phyloP scores from a whole-genome alignment of 2,113 vertebrate species.

The Prietella phreatophila region DNA sequence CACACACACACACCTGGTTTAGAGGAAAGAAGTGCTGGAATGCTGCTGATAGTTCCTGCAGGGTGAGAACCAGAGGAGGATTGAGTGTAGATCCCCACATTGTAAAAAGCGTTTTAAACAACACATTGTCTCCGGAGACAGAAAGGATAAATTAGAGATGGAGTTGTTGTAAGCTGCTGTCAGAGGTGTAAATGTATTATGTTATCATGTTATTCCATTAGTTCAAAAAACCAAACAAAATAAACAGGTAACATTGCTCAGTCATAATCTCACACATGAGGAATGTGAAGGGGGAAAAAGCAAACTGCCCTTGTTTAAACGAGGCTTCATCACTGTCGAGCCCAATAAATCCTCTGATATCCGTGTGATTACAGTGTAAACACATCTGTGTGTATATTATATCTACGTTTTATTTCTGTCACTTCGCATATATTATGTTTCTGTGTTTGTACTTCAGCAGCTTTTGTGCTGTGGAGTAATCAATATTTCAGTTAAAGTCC shows the following conservation, averaged over 20 bases:
- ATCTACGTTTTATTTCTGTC: background rate
- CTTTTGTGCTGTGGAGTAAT: background rate
- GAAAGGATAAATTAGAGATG: background rate
- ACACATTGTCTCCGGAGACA: slow-evolving; percentile 43
- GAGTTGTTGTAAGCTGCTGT: slow-evolving; percentile 20
- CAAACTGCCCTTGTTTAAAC: slow-evolving; percentile 32
- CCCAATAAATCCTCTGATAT: background rate
- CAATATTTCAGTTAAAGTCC: background rate
- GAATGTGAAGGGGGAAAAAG: background rate
- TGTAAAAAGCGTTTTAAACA: slow-evolving; percentile 55
- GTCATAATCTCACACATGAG: slow-evolving; percentile 35
- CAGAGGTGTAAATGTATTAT: slow-evolving; percentile 39
- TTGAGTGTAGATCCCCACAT: slow-evolving; percentile 31
- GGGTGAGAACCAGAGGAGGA: slow-evolving; percentile 41
- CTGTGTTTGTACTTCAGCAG: background rate
- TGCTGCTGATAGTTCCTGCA: slow-evolving; percentile 50
- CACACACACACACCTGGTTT: slow-evolving; percentile 32
- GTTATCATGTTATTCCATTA: slow-evolving; percentile 15
- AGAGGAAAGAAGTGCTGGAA: slow-evolving; percentile 54
- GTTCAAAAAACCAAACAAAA: background rate
- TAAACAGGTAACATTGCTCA: slow-evolving; percentile 23
- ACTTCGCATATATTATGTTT: background rate
- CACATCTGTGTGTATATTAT: background rate
- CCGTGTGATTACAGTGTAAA: background rate
- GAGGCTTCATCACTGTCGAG: background rate